A percentile compares a stretch with the other conserved stretches of the same genome.
phyloP scores from a whole-genome alignment of 2,113 vertebrate species.

The Eonycteris spelaea region DNA sequence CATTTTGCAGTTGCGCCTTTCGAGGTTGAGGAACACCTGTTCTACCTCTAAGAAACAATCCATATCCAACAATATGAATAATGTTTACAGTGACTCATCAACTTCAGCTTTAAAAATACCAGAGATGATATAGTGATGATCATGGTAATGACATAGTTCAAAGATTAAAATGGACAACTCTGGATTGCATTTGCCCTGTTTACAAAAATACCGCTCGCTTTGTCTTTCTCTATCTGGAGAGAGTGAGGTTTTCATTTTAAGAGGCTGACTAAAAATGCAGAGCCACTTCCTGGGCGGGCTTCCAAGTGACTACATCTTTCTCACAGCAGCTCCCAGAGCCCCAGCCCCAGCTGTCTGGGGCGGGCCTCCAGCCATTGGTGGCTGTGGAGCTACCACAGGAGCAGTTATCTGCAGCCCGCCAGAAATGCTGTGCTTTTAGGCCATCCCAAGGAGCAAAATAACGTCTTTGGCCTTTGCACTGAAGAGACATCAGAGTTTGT shows the following conservation, averaged over 20 bases:
- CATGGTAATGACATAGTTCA: background rate
- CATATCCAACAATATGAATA: background rate
- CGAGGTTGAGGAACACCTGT: conserved; percentile 8
- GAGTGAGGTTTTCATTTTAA: conserved; percentile 73
- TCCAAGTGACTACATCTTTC: conserved; percentile 74
- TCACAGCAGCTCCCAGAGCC: conserved; percentile 48
- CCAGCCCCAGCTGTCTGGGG: conserved; percentile 58
- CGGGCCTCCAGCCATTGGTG: conserved; percentile 60
- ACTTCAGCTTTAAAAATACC: conserved; percentile 30
- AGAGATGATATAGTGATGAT: background rate
- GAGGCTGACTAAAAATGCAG: conserved; percentile 68
- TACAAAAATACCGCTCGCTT: conserved; percentile 43
- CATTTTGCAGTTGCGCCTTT: background rate
- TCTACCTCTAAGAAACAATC: background rate
- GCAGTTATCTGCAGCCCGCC: conserved; percentile 46
- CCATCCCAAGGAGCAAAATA: background rate
- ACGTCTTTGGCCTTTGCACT: conserved; percentile 30
- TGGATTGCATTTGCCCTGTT: conserved; percentile 44
- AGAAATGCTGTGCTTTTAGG: conserved; percentile 48
- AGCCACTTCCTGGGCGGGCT: conserved; percentile 69
- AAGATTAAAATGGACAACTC: background rate
- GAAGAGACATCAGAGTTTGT: conserved; percentile 44
- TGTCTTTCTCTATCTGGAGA: conserved; percentile 61
- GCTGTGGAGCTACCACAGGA: conserved; percentile 40
- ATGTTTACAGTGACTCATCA: background rate